Percentiles rank a stretch among this genome's conserved stretches.
These are phyloP conservation scores for Haliclystus octoradiatus DNA, from an alignment of 30 jellyfish, hydroid and myxozoan species.

Conservation along the genomic window DNA sequence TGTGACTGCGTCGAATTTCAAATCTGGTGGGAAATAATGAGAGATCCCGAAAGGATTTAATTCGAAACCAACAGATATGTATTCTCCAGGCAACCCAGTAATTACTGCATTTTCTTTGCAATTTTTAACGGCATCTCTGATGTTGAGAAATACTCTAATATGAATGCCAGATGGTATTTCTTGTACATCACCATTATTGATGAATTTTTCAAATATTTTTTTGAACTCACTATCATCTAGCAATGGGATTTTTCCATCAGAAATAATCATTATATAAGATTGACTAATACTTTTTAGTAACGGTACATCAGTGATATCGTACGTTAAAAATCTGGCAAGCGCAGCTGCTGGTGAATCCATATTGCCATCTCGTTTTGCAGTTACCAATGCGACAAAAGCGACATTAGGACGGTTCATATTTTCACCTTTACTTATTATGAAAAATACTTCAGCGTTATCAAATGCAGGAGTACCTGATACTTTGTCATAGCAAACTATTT, in stretches of 20 bases:
- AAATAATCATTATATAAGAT: background rate
- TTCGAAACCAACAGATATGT: background rate
- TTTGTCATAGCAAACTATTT: background rate
- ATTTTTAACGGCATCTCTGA: background rate
- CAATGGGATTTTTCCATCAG: background rate
- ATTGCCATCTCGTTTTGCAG: background rate
- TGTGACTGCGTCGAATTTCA: background rate
- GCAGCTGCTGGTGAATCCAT: background rate
- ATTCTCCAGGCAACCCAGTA: background rate
- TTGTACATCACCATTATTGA: background rate
- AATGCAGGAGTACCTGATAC: background rate
- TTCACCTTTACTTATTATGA: background rate
- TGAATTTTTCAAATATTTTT: background rate
- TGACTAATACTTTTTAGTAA: background rate
- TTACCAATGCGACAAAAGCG: background rate
- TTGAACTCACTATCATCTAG: background rate
- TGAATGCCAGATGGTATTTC: background rate
- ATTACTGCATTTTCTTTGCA: background rate
- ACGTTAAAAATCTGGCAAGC: background rate
- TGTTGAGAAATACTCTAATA: background rate
- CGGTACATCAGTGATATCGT: background rate
- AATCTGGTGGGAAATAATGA: background rate
- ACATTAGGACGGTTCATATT: background rate
- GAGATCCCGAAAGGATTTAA: background rate
- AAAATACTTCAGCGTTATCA: background rate